phyloP scores from a whole-genome alignment of 2,797 vertebrate species.

The Melopsittacus undulatus region DNA sequence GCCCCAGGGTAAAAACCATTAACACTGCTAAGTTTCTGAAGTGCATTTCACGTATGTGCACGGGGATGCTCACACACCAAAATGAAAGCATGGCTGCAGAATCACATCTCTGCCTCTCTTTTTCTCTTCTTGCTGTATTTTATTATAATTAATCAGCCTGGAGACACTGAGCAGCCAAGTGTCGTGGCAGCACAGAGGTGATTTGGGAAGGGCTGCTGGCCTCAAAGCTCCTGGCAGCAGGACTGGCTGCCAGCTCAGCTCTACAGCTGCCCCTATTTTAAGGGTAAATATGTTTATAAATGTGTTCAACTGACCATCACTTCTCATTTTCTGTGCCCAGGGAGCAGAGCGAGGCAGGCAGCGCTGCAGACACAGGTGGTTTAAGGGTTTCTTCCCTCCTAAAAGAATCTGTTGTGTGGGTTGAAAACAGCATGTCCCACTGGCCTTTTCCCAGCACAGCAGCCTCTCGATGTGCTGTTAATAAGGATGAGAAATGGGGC shows the following conservation, averaged over 20 bases:
- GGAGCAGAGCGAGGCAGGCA: neutral
- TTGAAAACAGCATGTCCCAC: accelerated
- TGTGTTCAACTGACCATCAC: neutral
- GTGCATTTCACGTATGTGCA: neutral
- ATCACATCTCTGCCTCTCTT: accelerated
- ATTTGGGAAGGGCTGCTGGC: neutral
- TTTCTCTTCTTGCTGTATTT: neutral
- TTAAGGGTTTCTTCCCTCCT: neutral
- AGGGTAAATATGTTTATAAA: neutral
- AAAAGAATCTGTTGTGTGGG: neutral
- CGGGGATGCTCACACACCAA: accelerated
- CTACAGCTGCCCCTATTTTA: neutral
- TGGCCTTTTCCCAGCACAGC: neutral
- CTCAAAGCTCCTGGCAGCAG: neutral
- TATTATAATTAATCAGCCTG: neutral
- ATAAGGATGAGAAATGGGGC: neutral
- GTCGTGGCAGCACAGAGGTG: neutral
- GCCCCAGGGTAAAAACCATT: accelerated
- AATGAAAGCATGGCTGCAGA: accelerated
- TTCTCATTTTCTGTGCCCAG: neutral
- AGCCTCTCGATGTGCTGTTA: neutral
- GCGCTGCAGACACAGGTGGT: neutral
- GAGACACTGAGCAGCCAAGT: neutral
- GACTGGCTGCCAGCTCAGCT: neutral
- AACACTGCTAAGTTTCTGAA: accelerated